These are phyloP conservation scores for Orestias chungarensis DNA, from an alignment of 2,797 vertebrate genomes.

Conservation along the genomic window DNA sequence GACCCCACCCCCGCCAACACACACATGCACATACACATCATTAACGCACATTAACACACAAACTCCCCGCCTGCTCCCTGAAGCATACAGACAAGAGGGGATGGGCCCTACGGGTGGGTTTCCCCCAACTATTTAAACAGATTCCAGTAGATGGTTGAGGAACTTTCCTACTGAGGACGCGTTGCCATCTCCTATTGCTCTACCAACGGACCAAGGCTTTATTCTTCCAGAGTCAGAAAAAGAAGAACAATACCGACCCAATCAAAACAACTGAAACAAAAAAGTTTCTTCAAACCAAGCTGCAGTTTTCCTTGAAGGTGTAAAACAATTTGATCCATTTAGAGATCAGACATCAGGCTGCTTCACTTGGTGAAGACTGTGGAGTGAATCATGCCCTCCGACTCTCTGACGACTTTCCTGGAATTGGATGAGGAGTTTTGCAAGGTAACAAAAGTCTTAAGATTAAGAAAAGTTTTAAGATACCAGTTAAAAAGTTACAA, in stretches of 20 bases:
- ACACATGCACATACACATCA: conserved; percentile 44
- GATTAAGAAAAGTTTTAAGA: too few relatives aligned
- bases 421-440: conserved; percentile 83
- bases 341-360: conserved; percentile 24
- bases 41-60: conserved; percentile 44
- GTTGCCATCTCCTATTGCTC: conserved; percentile 6
- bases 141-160: conserved; percentile 77
- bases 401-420: conserved; percentile 79
- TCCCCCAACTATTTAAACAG: conserved; percentile 77
- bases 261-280: neutral
- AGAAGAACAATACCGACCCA: neutral
- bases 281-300: neutral
- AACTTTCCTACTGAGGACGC: conserved; percentile 61
- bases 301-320: neutral
- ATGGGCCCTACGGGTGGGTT: conserved; percentile 47
- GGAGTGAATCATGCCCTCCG: conserved; percentile 78
- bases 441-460: conserved; percentile 70
- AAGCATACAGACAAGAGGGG: conserved; percentile 24
- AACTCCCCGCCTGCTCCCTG: conserved; percentile 46
- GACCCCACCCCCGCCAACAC: conserved; percentile 32
- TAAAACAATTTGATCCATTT: neutral
- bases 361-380: conserved; percentile 17
- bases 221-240: neutral
- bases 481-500: neutral
- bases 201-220: conserved; percentile 3